Percentiles rank a stretch among this genome's conserved stretches.
Evolutionary conservation across 2,797 vertebrate species (phyloP).

Genomic region (Muscicapa comitata): DNA sequence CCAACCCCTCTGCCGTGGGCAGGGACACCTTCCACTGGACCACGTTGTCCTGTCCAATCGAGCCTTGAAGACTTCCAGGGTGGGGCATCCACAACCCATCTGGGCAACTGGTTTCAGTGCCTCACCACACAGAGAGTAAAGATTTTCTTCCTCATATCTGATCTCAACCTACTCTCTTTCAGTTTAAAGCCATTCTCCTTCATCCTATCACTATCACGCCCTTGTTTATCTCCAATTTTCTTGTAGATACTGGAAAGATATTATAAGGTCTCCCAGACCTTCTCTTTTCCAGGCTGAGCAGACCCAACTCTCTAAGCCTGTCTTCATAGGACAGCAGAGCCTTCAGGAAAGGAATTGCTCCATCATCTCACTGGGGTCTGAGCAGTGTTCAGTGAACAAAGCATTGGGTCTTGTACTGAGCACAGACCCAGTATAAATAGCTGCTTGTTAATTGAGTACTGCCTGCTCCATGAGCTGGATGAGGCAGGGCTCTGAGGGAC

Average conservation of each 20-base stretch:
- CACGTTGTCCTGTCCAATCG: fast-evolving
- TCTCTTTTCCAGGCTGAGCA: background rate
- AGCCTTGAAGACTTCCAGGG: background rate
- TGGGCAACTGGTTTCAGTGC: background rate
- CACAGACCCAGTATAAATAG: slow-evolving; percentile 7
- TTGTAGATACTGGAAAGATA: background rate
- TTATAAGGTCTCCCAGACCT: background rate
- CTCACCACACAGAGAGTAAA: background rate
- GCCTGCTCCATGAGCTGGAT: slow-evolving; percentile 6
- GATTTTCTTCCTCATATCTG: background rate
- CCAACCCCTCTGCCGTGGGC: background rate
- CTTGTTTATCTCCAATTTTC: background rate
- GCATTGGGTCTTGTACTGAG: background rate
- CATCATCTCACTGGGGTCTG: background rate
- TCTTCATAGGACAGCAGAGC: background rate
- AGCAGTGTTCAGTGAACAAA: background rate
- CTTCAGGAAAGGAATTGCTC: background rate
- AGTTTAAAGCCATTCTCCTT: background rate
- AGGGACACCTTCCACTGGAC: background rate
- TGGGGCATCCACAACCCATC: background rate
- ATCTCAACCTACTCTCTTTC: background rate
- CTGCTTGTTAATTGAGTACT: background rate
- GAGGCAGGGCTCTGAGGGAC: background rate
- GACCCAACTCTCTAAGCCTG: background rate
- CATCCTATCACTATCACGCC: background rate